Evolutionary conservation across 2,797 vertebrate genomes (phyloP).

Genomic region (Enteromius viviparus): DNA sequence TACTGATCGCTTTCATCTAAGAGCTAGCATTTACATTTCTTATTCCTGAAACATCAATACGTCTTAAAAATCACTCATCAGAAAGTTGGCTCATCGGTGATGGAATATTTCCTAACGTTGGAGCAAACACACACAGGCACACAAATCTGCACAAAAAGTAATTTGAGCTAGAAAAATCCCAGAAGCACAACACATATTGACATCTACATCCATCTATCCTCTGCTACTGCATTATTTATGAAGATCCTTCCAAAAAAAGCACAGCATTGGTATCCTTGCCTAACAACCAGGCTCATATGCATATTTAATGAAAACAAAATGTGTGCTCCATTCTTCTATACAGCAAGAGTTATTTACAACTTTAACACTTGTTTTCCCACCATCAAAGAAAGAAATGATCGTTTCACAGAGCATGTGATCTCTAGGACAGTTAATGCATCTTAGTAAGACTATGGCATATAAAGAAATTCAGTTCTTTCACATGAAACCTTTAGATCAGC

Average conservation of each 20-base stretch:
- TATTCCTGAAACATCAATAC: neutral
- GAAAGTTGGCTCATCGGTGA: slow-evolving; percentile 6
- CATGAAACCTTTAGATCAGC: slow-evolving; percentile 50
- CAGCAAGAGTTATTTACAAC: slow-evolving; percentile 8
- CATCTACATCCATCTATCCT: slow-evolving; percentile 63
- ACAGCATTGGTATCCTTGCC: slow-evolving; percentile 61
- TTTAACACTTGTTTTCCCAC: neutral
- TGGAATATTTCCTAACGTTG: neutral
- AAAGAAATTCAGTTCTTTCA: slow-evolving; percentile 33
- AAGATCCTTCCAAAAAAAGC: slow-evolving; percentile 56
- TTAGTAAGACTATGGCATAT: neutral
- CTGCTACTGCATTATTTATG: slow-evolving; percentile 68
- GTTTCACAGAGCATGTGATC: neutral
- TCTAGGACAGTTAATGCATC: neutral
- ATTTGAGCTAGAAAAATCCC: slow-evolving; percentile 7
- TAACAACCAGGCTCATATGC: slow-evolving; percentile 41
- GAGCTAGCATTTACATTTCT: neutral
- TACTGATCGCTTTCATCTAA: slow-evolving; percentile 16
- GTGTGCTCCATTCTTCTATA: slow-evolving; percentile 6
- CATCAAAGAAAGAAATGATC: neutral
- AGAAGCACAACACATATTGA: slow-evolving; percentile 12
- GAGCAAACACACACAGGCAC: neutral
- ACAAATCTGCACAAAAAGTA: neutral
- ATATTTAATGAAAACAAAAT: slow-evolving; percentile 53
- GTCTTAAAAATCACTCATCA: slow-evolving; percentile 20